Percentiles rank a stretch among this genome's conserved stretches.
Conservation (phyloP, 2,113 vertebrate species). For the Rhineura floridana region DNA sequence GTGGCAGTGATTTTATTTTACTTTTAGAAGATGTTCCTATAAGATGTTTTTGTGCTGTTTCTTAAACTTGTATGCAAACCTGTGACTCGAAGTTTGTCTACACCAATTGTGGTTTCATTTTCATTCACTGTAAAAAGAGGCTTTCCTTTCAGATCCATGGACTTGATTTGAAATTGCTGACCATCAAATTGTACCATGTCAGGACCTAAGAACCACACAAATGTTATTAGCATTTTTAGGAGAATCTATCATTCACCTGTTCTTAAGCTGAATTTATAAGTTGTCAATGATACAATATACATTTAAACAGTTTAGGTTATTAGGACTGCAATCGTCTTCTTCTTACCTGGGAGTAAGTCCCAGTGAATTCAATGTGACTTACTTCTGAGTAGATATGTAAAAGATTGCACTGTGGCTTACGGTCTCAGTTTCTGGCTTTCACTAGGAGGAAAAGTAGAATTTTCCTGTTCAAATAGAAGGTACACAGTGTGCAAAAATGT, state of each 20-base stretch:
- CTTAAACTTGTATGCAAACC: constrained; percentile 74
- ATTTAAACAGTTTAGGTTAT: neutral
- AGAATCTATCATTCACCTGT: neutral
- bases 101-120: constrained; percentile 83
- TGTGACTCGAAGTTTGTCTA: constrained; percentile 92
- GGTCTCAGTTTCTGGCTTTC: neutral
- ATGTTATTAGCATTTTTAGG: constrained; percentile 33
- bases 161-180: constrained; percentile 85
- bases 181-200: constrained; percentile 83
- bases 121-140: constrained; percentile 88
- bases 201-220: constrained; percentile 80
- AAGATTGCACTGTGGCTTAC: neutral
- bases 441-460: neutral
- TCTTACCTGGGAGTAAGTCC: neutral
- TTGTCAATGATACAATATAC: neutral
- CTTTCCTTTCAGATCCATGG: constrained; percentile 73
- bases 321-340: neutral
- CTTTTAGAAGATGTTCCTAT: neutral
- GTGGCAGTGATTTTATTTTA: neutral
- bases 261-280: neutral
- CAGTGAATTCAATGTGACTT: neutral
- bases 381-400: neutral
- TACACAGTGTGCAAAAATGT: neutral
- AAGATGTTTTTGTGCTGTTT: constrained; percentile 1
- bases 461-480: neutral